Base-by-base conservation (phyloP, 2,888 invertebrate species). In the Drosophila multiciliata region DNA sequence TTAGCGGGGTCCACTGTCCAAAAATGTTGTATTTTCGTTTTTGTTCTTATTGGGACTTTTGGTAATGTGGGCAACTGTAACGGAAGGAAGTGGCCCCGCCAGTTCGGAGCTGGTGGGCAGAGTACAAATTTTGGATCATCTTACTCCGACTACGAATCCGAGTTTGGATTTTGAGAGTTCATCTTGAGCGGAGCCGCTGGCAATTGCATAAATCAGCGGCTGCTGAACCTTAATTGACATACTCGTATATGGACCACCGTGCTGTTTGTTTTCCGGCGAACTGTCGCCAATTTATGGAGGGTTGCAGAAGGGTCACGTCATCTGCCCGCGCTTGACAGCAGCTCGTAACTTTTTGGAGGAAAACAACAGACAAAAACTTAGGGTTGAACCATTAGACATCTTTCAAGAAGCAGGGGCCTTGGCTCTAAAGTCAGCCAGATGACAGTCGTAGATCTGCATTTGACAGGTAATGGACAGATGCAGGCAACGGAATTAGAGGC, bases 181-280 rank as follows among this genome's bases (percentile, higher is more conserved):
- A 42, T 53, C 42, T 53, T 67, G 69, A 45, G 42, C 73, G 29
- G 23, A 57, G 78, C 77, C 69, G 65, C 76, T 82, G 54, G 65
- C 83, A 89, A 84, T 89, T 87, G 84, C 90, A 89, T 85, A 87
- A 89, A 83, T 83, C 87, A 84, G 74, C 89, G 75, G 71, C 80
- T 67, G 69, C 74, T 66, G 70, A 53, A 62, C 54, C 83, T 87
- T 87, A 87, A 87, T 87, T 87, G 87, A 89, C 87, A 89, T 84
- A 80, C 78, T 78, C 78, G 75, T 38, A 75, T 83, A 78, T 75
- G 77, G 87, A 89, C 87, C 87, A 87, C 89, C 87, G 75, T 78
- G 87, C 73, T 73, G 81, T 65, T 65, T 62, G 78, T 73, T 75
- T 75, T 80, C 68, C 80, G 76, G 53, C 62, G 86, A 81, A 80